phyloP scores from a whole-genome alignment of 1,140 invertebrate species.

The Drosophila arawakana region DNA sequence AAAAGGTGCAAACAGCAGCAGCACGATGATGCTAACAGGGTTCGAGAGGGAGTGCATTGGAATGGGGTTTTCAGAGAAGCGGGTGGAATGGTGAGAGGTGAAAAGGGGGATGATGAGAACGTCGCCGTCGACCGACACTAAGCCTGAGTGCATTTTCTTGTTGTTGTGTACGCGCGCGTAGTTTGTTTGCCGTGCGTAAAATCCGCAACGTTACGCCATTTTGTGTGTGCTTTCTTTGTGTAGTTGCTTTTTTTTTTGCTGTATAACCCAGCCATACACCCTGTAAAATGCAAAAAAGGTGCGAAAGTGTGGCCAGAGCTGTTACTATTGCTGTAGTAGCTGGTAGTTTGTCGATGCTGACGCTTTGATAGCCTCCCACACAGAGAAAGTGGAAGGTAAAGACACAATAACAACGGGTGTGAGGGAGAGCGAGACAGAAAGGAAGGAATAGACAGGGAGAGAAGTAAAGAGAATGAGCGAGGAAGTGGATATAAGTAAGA shows the following conservation, averaged over 20 bases:
- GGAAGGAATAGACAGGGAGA: too few species aligned
- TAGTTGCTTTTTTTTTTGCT: conserved; percentile 18
- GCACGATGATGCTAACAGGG: conserved; percentile 31
- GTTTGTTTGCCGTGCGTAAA: conserved; percentile 83
- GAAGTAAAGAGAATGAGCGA: not conserved
- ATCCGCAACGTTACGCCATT: conserved; percentile 82
- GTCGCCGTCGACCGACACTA: conserved; percentile 73
- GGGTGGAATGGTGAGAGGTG: not conserved
- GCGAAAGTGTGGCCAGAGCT: conserved; percentile 62
- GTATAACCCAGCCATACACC: conserved; percentile 36
- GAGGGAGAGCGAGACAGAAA: not conserved
- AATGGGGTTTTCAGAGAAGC: not conserved
- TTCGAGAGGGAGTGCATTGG: not conserved
- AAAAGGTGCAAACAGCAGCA: conserved; percentile 76
- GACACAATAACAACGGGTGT: not conserved
- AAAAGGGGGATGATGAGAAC: conserved; percentile 20
- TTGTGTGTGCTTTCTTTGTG: conserved; percentile 81
- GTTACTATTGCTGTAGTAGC: conserved; percentile 28
- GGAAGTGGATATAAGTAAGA: conserved; percentile 11
- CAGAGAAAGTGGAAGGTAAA: not conserved
- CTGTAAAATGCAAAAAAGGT: conserved; percentile 81
- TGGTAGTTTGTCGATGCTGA: conserved; percentile 73
- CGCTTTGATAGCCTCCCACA: conserved; percentile 55
- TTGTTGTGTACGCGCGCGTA: conserved; percentile 82
- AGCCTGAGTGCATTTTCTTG: conserved; percentile 83